A percentile compares a stretch with the other conserved stretches of the same genome.
Conservation (phyloP, 2,797 vertebrate genomes). For the Semaprochilodus insignis region DNA sequence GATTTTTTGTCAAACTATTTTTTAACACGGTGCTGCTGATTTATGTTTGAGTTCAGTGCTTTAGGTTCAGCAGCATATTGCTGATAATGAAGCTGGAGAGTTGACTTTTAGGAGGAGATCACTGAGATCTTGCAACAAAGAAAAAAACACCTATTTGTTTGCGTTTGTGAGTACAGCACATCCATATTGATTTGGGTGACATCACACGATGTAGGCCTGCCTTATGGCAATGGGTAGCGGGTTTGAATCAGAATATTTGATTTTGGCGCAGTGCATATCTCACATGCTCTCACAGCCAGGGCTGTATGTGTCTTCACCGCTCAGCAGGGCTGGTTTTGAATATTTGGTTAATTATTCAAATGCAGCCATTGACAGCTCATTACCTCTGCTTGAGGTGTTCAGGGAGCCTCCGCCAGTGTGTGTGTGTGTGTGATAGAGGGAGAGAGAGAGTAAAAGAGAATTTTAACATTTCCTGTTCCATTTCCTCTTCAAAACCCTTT, state of each 20-base stretch:
- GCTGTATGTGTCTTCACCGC: conserved; percentile 7
- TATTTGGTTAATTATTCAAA: conserved; percentile 36
- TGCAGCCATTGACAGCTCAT: conserved; percentile 34
- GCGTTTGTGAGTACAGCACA: background rate
- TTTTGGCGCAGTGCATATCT: conserved; percentile 16
- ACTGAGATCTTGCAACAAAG: background rate
- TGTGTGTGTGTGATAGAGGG: background rate
- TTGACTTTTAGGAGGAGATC: background rate
- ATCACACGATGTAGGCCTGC: background rate
- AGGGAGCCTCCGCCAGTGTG: background rate
- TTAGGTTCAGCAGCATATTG: background rate
- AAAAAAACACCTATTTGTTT: background rate
- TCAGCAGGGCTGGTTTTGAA: conserved; percentile 12
- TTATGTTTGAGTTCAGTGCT: background rate
- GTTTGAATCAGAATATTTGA: conserved; percentile 21
- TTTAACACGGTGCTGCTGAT: conserved; percentile 30
- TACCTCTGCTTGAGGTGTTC: conserved; percentile 33
- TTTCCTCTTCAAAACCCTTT: conserved; percentile 6
- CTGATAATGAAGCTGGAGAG: conserved; percentile 28
- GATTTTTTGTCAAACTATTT: background rate
- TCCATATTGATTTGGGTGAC: background rate
- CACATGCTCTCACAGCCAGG: background rate
- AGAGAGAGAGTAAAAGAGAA: background rate
- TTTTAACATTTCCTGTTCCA: conserved; percentile 2
- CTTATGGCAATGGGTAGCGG: background rate